phyloP scores from a whole-genome alignment of 2,113 vertebrate genomes.

The Coryphaenoides rupestris region DNA sequence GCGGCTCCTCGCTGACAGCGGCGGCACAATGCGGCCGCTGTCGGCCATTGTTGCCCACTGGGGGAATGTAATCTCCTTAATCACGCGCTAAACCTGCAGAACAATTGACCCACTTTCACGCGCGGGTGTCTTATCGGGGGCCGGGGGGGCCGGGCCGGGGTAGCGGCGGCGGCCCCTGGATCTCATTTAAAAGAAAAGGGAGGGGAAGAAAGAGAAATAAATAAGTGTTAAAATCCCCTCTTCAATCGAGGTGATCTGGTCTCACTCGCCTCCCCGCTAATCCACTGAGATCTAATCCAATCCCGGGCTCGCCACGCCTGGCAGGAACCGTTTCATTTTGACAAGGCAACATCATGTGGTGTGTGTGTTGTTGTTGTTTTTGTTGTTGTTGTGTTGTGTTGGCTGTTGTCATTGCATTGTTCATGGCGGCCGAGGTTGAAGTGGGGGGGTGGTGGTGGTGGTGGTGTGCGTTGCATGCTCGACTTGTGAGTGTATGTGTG shows the following conservation, averaged over 20 bases:
- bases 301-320: neutral
- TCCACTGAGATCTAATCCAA: slow-evolving; percentile 60
- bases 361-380: slow-evolving; percentile 34
- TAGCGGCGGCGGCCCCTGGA: slow-evolving; percentile 43
- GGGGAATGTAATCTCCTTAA: slow-evolving; percentile 65
- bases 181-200: slow-evolving; percentile 61
- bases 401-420: neutral
- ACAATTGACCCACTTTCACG: slow-evolving; percentile 70
- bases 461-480: no score
- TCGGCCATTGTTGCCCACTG: slow-evolving; percentile 57
- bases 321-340: no score
- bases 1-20: slow-evolving; percentile 46
- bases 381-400: slow-evolving; percentile 1
- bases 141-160: no score
- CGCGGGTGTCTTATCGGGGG: slow-evolving; percentile 50
- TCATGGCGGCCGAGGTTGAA: neutral
- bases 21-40: slow-evolving; percentile 1
- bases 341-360: neutral
- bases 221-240: slow-evolving; percentile 54
- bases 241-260: slow-evolving; percentile 69
- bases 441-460: no score
- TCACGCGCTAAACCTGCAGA: slow-evolving; percentile 64
- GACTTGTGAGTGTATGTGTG: no score
- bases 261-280: slow-evolving; percentile 57
- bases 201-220: neutral